Conservation (phyloP, 1,140 invertebrate genomes). For the Brachionus rubens region DNA sequence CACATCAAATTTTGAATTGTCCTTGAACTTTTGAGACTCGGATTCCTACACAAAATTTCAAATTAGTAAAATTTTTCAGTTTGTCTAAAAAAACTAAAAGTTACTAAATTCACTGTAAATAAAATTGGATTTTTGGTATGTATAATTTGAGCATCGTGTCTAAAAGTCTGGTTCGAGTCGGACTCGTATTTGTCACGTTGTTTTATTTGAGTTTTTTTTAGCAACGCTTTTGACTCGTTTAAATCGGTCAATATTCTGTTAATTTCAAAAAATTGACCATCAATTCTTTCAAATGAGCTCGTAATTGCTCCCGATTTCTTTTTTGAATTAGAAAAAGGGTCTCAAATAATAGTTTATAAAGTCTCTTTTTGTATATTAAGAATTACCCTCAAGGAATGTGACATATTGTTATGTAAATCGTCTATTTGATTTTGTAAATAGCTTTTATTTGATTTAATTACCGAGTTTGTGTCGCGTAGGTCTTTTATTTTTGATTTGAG, state of each 20-base stretch:
- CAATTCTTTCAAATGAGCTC: conserved; percentile 25
- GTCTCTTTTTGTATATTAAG: not conserved
- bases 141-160: not conserved
- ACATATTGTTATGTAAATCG: not conserved
- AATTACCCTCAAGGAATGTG: not conserved
- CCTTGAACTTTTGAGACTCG: not conserved
- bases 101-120: not conserved
- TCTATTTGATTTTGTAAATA: not conserved
- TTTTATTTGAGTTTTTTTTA: not conserved
- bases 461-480: not conserved
- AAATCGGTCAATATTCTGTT: conserved; percentile 31
- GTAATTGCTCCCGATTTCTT: conserved; percentile 1
- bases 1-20: not conserved
- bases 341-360: too few relatives aligned
- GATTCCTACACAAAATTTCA: not conserved
- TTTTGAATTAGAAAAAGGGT: too few relatives aligned
- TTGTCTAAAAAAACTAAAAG: not conserved
- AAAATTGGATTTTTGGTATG: not conserved
- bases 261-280: conserved; percentile 38
- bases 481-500: conserved; percentile 9
- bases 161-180: not conserved
- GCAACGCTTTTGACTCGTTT: conserved; percentile 24
- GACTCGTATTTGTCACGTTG: not conserved
- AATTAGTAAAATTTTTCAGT: not conserved
- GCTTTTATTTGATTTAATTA: conserved; percentile 9